phyloP scores from a whole-genome alignment of 2,113 vertebrate genomes.

The Seriola rivoliana region DNA sequence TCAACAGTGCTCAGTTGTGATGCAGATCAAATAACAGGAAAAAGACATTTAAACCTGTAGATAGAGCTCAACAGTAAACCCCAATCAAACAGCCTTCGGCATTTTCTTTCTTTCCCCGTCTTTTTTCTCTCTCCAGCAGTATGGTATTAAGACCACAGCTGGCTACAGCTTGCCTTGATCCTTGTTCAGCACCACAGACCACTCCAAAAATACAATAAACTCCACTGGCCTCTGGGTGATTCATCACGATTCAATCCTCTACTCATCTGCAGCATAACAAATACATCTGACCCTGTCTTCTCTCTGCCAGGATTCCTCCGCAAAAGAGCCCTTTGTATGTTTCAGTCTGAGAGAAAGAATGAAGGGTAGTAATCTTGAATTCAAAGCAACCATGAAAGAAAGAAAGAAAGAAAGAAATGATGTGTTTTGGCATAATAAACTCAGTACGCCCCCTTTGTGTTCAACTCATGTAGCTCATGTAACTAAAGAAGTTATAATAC shows the following conservation, averaged over 20 bases:
- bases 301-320: neutral
- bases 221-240: neutral
- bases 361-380: neutral
- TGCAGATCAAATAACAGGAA: slow-evolving; percentile 1
- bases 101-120: neutral
- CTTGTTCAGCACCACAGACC: slow-evolving; percentile 15
- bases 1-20: neutral
- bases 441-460: too few species aligned
- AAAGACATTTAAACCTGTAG: slow-evolving; percentile 1
- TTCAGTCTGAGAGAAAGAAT: neutral
- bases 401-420: neutral
- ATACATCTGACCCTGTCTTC: slow-evolving; percentile 10
- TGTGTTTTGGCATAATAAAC: too few species aligned
- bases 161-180: slow-evolving; percentile 7
- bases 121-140: neutral
- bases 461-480: too few species aligned
- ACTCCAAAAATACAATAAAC: slow-evolving; percentile 4
- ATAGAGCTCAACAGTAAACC: neutral
- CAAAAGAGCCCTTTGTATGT: neutral
- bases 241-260: slow-evolving; percentile 1
- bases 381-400: neutral
- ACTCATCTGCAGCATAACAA: slow-evolving; percentile 22
- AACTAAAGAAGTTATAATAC: too few species aligned
- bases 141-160: neutral
- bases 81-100: neutral